Conservation (phyloP, 2,888 invertebrate species). For the Leptarthrus brevirostris region DNA sequence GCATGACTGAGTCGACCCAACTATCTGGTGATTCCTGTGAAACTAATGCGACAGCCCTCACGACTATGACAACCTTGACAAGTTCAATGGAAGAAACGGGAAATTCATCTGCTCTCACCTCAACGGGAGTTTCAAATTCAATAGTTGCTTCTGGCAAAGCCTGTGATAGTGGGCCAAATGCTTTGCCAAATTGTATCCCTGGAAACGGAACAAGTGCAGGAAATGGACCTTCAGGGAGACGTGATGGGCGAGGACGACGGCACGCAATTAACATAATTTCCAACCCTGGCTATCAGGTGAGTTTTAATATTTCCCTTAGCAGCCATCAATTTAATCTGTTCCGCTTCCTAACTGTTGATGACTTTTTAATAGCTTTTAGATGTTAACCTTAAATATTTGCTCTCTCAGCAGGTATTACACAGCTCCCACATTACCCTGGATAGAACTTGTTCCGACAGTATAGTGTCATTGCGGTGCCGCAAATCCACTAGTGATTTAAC, state of each 20-base stretch:
- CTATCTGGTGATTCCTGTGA: conserved; percentile 64
- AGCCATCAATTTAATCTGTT: neutral
- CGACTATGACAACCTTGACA: conserved; percentile 64
- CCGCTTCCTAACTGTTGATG: neutral
- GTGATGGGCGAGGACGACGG: conserved; percentile 58
- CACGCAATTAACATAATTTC: conserved; percentile 67
- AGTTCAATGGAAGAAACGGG: conserved; percentile 54
- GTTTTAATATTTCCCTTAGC: no score
- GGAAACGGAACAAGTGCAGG: conserved; percentile 44
- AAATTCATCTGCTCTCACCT: conserved; percentile 49
- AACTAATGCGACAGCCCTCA: conserved; percentile 60
- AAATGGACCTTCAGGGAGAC: neutral
- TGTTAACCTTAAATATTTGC: neutral
- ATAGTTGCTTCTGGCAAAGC: neutral
- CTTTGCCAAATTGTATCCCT: conserved; percentile 7
- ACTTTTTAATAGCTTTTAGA: neutral
- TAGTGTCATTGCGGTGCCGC: conserved; percentile 70
- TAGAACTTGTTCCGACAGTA: conserved; percentile 66
- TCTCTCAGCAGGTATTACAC: conserved; percentile 61
- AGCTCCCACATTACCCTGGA: conserved; percentile 67
- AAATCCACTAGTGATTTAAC: conserved; percentile 84
- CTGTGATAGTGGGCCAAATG: conserved; percentile 16
- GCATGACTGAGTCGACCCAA: conserved; percentile 65
- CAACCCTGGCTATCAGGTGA: conserved; percentile 67
- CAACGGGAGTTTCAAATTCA: neutral